Percentiles rank a stretch among this genome's conserved stretches.
phyloP scores from a whole-genome alignment of 2,888 invertebrate species.

The Pomacea canaliculata region DNA sequence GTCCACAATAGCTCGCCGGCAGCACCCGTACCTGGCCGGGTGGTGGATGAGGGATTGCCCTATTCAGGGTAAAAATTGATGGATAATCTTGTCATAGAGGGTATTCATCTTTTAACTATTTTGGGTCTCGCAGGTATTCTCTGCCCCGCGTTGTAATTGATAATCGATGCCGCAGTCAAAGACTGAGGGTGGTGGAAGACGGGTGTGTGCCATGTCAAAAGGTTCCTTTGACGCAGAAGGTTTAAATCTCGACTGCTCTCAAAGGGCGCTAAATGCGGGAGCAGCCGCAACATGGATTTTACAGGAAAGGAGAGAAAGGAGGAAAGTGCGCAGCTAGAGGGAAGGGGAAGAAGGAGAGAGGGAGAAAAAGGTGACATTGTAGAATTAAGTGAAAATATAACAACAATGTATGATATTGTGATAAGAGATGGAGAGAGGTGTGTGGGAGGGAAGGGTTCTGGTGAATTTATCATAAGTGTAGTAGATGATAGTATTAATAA shows the following conservation, averaged over 20 bases:
- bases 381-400: not conserved
- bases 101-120: constrained; percentile 26
- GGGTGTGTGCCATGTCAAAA: constrained; percentile 11
- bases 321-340: not conserved
- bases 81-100: constrained; percentile 27
- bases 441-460: too few relatives aligned
- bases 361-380: not conserved
- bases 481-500: not conserved
- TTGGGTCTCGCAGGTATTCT: not conserved
- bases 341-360: not conserved
- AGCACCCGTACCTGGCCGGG: constrained; percentile 12
- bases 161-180: constrained; percentile 15
- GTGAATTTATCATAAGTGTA: too few relatives aligned
- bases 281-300: not conserved
- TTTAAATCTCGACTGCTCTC: not conserved
- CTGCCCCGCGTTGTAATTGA: constrained; percentile 15
- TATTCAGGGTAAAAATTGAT: constrained; percentile 17
- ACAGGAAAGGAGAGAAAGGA: not conserved
- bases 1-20: constrained; percentile 14
- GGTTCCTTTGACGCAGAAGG: not conserved
- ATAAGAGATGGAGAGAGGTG: not conserved
- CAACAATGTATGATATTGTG: not conserved
- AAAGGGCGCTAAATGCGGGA: not conserved
- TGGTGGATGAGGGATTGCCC: constrained; percentile 20
- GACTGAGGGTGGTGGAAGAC: constrained; percentile 8